These are phyloP conservation scores for Brachionus manjavacas DNA, from an alignment of 1,140 invertebrate species.

Conservation along the genomic window DNA sequence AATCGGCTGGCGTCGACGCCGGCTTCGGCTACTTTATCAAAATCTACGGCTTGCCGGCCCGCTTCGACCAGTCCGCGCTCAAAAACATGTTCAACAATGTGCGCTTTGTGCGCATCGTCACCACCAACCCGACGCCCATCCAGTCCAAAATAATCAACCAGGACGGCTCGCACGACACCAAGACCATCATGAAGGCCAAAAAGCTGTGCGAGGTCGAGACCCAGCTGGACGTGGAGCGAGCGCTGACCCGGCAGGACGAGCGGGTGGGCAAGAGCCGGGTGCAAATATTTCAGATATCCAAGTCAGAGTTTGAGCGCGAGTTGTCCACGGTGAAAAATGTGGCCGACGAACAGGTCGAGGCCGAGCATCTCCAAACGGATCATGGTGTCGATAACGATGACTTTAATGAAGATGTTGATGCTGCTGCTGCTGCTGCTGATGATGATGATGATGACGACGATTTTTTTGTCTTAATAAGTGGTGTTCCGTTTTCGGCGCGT, in stretches of 20 bases:
- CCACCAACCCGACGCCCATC: background rate
- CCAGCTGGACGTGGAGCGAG: constrained; percentile 19
- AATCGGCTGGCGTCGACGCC: background rate
- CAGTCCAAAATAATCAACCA: constrained; percentile 12
- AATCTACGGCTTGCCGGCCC: constrained; percentile 31
- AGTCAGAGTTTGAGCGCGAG: constrained; percentile 2
- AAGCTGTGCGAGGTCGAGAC: constrained; percentile 35
- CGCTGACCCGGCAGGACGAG: constrained; percentile 17
- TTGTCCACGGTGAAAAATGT: background rate
- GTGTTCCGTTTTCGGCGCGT: background rate
- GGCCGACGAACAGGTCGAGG: too few species aligned
- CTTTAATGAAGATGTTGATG: too few species aligned
- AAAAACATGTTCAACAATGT: constrained; percentile 41
- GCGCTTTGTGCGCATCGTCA: background rate
- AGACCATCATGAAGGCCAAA: constrained; percentile 26
- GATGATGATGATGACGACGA: background rate
- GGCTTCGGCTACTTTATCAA: background rate
- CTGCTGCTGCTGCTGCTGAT: background rate
- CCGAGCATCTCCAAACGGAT: too few species aligned
- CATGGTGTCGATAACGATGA: too few species aligned
- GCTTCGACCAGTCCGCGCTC: background rate
- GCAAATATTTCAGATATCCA: constrained; percentile 35
- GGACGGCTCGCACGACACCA: background rate
- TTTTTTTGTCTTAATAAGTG: background rate
- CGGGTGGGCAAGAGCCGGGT: constrained; percentile 13